Base-by-base conservation (phyloP, 2,797 vertebrate genomes). In the Vultur gryphus region DNA sequence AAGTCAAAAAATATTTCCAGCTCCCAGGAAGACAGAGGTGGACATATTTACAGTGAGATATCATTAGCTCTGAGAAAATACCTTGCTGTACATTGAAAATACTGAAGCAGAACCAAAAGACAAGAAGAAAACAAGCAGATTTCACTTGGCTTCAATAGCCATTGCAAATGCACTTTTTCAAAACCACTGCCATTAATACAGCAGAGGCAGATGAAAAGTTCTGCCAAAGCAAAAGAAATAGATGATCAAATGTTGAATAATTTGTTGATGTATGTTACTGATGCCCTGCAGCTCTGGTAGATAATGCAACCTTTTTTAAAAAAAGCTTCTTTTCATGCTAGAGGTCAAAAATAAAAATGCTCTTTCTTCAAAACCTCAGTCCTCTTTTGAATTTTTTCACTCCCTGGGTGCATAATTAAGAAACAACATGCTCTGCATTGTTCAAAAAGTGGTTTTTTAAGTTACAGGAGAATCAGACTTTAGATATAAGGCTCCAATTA, bases 381-480 rank as follows among this genome's bases (percentile, higher is more conserved):
- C 4, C 1, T 88, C 8, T 64, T 77, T 93, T 61, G 43, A 81
- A 21, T 64, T 73, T 61, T 87, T 83, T 65, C 29, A 15, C 24
- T 91, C 67, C 69, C 67, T 78, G 8, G 20, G 37, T 83, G 61
- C 28, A 73, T 91, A 92, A 94, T 95, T 95, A 96, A 89, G 80
- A 84, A 88, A 75, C 43, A 54, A n/a, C 57, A 84, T 71, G 25
- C 1, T 78, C n/a, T 83, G 18, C 26, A 57, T 84, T 93, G 49
- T 72, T 81, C 10, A 84, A 73, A 93, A 88, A 81, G 0, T 9
- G 16, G 33, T 83, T 91, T 85, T 91, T 77, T 24, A 69, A 65
- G 31, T 44, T 73, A n/a, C 16, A 48, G 7, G 11, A 67, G 86
- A 80, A 80, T 58, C 2, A 2, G 35, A 72, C 10, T 82, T 77